phyloP scores from a whole-genome alignment of 1,140 invertebrate genomes.

The Pissodes strobi region DNA sequence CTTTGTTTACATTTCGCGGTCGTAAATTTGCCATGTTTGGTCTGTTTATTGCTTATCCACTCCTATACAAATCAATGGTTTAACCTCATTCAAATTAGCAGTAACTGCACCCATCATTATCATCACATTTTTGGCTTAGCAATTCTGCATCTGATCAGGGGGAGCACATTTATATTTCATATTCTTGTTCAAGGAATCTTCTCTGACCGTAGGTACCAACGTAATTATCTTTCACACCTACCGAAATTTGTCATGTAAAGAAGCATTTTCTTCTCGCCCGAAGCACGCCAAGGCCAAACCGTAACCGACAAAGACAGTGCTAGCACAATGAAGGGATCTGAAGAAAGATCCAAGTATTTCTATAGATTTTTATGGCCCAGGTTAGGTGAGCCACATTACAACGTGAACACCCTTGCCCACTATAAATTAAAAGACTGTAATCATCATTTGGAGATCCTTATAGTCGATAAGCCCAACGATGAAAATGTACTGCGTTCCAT shows the following conservation, averaged over 20 bases:
- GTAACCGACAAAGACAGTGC: not conserved
- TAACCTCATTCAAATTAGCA: too few species aligned
- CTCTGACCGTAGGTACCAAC: not conserved
- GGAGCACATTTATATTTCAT: too few species aligned
- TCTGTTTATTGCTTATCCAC: too few species aligned
- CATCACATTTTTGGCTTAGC: too few species aligned
- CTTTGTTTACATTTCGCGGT: too few species aligned
- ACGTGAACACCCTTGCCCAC: slow-evolving; percentile 29
- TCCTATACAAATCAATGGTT: too few species aligned
- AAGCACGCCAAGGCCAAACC: not conserved
- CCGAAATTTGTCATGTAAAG: not conserved
- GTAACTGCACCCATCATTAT: too few species aligned
- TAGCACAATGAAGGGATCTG: not conserved
- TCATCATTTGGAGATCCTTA: slow-evolving; percentile 25
- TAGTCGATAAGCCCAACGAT: slow-evolving; percentile 16
- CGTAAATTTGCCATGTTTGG: too few species aligned
- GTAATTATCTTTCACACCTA: not conserved
- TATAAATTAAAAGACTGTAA: slow-evolving; percentile 28
- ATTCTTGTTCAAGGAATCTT: not conserved
- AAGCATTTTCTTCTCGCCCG: not conserved
- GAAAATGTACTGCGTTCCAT: slow-evolving; percentile 1
- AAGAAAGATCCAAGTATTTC: not conserved
- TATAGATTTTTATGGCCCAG: too few species aligned
- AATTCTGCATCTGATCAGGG: too few species aligned
- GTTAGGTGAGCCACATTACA: slow-evolving; percentile 16